Evolutionary conservation across 2,888 invertebrate genomes (phyloP).

Genomic region (Strigamia maritima): DNA sequence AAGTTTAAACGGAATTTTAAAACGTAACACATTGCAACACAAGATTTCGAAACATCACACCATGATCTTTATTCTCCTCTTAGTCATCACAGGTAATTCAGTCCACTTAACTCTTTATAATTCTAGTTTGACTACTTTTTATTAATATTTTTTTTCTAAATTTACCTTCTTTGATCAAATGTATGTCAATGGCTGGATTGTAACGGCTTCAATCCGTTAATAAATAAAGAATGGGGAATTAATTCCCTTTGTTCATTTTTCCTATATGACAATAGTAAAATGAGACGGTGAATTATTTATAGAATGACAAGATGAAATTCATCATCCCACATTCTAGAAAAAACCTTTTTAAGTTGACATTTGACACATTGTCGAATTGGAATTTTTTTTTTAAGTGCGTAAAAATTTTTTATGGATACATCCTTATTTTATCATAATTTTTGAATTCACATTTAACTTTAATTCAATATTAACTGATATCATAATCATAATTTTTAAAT

Average conservation of each 20-base stretch:
- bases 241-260: constrained; percentile 18
- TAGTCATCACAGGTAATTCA: neutral
- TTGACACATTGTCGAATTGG: neutral
- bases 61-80: neutral
- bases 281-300: neutral
- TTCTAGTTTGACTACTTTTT: neutral
- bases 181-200: constrained; percentile 10
- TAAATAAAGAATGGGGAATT: neutral
- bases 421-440: neutral
- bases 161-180: neutral
- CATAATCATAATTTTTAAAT: no score
- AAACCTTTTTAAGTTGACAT: neutral
- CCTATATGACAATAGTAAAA: neutral
- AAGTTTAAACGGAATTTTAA: neutral
- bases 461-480: no score
- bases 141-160: neutral
- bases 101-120: neutral
- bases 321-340: neutral
- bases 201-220: neutral
- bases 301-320: neutral
- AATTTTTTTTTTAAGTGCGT: neutral
- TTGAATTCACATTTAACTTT: no score
- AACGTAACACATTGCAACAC: neutral
- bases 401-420: neutral
- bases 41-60: neutral